Evolutionary conservation across 2,797 vertebrate genomes (phyloP).

Genomic region (Microctenopoma lineatum): DNA sequence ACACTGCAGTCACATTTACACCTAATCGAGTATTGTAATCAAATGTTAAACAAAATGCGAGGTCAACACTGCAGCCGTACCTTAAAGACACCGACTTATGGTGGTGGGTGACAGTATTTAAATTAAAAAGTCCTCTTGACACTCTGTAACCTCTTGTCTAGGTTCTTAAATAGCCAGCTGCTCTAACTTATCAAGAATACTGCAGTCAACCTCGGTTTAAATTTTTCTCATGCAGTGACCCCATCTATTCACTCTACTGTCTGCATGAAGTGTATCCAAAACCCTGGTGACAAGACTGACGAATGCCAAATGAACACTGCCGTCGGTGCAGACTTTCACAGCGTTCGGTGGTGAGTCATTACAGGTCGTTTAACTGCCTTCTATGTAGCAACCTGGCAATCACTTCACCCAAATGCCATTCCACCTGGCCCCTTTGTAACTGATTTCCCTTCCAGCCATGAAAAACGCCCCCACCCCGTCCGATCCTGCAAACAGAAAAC

Average conservation of each 20-base stretch:
- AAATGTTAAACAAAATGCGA: not conserved
- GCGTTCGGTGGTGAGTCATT: slow-evolving; percentile 33
- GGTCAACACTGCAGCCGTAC: not conserved
- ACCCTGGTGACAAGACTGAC: slow-evolving; percentile 29
- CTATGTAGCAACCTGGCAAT: slow-evolving; percentile 48
- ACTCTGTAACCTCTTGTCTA: slow-evolving; percentile 9
- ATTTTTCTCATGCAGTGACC: slow-evolving; percentile 23
- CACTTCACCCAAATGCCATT: slow-evolving; percentile 53
- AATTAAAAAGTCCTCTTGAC: slow-evolving; percentile 18
- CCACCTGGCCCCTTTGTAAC: slow-evolving; percentile 51
- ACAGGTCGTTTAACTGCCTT: slow-evolving; percentile 37
- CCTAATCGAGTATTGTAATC: not conserved
- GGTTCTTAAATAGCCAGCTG: slow-evolving; percentile 24
- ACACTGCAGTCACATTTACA: not conserved
- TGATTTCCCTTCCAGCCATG: slow-evolving; percentile 23
- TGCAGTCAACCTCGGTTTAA: slow-evolving; percentile 30
- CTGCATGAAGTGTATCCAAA: slow-evolving; percentile 37
- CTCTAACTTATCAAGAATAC: slow-evolving; percentile 24
- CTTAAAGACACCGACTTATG: not conserved
- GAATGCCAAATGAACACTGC: slow-evolving; percentile 25
- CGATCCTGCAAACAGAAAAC: slow-evolving; percentile 14
- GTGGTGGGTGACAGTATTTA: not conserved
- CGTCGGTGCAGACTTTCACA: slow-evolving; percentile 30
- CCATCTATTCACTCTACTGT: slow-evolving; percentile 13
- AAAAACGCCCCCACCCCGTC: slow-evolving; percentile 6